Percentiles rank a stretch among this genome's conserved stretches.
phyloP scores from a whole-genome alignment of 2,888 invertebrate genomes.

The Cheiracanthium punctorium region DNA sequence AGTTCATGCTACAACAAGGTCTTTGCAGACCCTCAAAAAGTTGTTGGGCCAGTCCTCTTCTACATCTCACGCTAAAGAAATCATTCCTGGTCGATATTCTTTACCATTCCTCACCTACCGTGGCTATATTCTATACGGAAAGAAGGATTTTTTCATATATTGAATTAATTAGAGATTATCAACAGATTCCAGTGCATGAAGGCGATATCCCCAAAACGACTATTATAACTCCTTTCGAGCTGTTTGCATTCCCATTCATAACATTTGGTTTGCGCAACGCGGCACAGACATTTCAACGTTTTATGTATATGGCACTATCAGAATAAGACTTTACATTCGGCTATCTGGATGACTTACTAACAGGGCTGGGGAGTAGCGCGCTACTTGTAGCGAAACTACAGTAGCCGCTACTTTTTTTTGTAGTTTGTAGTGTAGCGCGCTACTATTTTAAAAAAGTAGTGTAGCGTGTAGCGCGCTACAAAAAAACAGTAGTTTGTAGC shows the following conservation, averaged over 20 bases:
- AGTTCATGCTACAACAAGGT: conserved; percentile 19
- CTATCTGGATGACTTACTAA: conserved; percentile 48
- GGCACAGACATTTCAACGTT: conserved; percentile 29
- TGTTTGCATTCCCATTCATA: conserved; percentile 14
- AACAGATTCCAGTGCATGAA: conserved; percentile 25
- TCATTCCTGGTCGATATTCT: conserved; percentile 75
- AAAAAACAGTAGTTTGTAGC: no score
- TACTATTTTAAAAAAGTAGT: no score
- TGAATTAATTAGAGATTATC: background rate
- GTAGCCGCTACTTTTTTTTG: no score
- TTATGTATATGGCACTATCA: conserved; percentile 20
- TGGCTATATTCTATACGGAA: conserved; percentile 71
- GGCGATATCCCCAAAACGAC: conserved; percentile 11
- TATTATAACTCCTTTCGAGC: no score
- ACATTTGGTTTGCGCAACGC: conserved; percentile 22
- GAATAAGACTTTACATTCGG: conserved; percentile 25
- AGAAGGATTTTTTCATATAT: no score
- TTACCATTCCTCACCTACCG: no score
- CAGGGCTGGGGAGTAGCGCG: no score
- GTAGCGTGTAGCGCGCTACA: no score
- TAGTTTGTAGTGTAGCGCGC: no score
- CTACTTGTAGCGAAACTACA: no score
- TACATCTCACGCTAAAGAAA: conserved; percentile 40
- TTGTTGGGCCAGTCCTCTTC: conserved; percentile 36
- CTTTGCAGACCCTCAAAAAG: conserved; percentile 1